Evolutionary conservation across 2,797 vertebrate genomes (phyloP).

Genomic region (Propithecus perrieri): DNA sequence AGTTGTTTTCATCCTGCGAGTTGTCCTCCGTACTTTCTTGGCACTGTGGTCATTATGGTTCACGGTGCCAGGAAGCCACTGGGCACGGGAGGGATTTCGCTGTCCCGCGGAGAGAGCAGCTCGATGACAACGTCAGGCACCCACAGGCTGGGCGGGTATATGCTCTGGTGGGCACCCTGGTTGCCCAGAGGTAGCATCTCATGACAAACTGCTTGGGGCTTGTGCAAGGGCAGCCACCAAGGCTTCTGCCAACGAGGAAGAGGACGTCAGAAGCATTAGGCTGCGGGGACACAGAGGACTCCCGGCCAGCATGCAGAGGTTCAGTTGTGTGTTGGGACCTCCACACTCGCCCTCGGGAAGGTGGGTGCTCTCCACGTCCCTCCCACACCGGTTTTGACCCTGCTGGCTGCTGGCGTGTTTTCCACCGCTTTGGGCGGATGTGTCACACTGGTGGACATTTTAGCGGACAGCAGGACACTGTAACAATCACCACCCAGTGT

Average conservation of each 20-base stretch:
- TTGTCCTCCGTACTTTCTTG: neutral
- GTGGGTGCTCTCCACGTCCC: neutral
- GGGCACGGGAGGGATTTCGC: neutral
- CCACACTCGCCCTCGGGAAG: neutral
- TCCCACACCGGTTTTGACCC: neutral
- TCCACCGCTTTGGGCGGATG: neutral
- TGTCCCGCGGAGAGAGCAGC: neutral
- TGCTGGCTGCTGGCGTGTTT: neutral
- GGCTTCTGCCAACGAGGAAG: neutral
- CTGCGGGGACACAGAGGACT: neutral
- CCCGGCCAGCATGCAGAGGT: neutral
- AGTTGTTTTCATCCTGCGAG: neutral
- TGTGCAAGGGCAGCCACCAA: neutral
- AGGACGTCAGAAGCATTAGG: neutral
- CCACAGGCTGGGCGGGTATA: neutral
- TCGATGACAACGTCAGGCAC: neutral
- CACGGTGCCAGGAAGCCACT: neutral
- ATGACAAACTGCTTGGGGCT: neutral
- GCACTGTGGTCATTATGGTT: neutral
- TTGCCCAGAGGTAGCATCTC: neutral
- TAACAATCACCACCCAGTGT: neutral
- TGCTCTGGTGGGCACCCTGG: neutral
- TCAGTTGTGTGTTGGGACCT: too few species aligned
- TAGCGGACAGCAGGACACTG: neutral
- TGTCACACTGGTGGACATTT: neutral